These are phyloP conservation scores for Coregonus clupeaformis DNA, from an alignment of 2,113 vertebrate genomes.

Conservation along the genomic window DNA sequence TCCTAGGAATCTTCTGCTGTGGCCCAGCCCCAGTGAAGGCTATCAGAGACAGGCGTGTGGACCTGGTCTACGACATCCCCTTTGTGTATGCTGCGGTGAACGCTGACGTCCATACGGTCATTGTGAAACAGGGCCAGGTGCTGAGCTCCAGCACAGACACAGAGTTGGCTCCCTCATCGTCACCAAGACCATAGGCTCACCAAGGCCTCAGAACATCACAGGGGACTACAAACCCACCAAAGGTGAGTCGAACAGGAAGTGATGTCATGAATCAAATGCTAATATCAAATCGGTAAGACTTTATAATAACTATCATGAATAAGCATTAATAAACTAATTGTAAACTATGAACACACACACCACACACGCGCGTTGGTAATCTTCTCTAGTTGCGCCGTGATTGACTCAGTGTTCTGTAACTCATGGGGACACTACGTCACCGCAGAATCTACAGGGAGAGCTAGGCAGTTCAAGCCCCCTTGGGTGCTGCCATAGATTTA, in stretches of 20 bases:
- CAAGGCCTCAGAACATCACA: conserved; percentile 61
- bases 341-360: no score
- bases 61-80: conserved; percentile 75
- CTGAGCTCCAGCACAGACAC: conserved; percentile 43
- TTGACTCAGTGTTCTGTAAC: no score
- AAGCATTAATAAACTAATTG: no score
- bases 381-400: no score
- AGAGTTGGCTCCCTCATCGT: conserved; percentile 69
- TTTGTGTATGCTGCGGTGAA: conserved; percentile 86
- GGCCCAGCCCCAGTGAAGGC: conserved; percentile 81
- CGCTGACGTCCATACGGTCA: conserved; percentile 64
- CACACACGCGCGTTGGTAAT: no score
- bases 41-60: conserved; percentile 66
- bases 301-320: no score
- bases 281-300: no score
- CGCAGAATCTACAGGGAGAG: no score
- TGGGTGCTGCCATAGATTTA: no score
- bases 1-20: conserved; percentile 78
- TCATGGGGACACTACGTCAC: no score
- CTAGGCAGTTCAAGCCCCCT: no score
- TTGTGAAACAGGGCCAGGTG: conserved; percentile 37
- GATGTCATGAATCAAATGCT: no score
- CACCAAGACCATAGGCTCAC: conserved; percentile 64
- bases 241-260: conserved; percentile 42
- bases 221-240: conserved; percentile 63